Evolutionary conservation across 2,797 vertebrate species (phyloP).

Genomic region (Sebastolobus altivelis): DNA sequence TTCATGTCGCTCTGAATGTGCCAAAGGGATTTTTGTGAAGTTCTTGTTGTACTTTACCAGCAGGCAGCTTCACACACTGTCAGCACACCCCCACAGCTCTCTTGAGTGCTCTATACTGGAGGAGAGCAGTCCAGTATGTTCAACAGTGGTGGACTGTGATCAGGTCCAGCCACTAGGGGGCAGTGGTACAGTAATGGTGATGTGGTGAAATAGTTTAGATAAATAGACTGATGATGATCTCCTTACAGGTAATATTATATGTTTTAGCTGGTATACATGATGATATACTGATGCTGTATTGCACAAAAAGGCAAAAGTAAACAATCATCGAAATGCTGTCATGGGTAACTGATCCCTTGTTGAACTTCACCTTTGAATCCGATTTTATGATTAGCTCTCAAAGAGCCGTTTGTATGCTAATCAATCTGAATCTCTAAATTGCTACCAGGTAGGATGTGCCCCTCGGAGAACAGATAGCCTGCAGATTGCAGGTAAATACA

Average conservation of each 20-base stretch:
- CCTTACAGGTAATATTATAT: neutral
- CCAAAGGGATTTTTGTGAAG: conserved; percentile 25
- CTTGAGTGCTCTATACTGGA: neutral
- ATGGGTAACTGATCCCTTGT: conserved; percentile 19
- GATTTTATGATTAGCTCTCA: conserved; percentile 37
- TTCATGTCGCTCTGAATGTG: conserved; percentile 25
- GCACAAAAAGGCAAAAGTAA: conserved; percentile 9
- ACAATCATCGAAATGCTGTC: neutral
- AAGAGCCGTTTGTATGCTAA: conserved; percentile 35
- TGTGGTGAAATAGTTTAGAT: conserved; percentile 7
- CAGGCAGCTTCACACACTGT: conserved; percentile 37
- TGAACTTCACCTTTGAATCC: conserved; percentile 30
- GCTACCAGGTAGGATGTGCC: conserved; percentile 45
- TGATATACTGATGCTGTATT: neutral
- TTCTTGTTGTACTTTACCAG: conserved; percentile 22
- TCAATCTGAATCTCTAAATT: conserved; percentile 55
- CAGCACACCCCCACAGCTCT: conserved; percentile 20
- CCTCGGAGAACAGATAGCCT: neutral
- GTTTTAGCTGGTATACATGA: neutral
- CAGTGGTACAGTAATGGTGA: conserved; percentile 51
- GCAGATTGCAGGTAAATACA: conserved; percentile 59
- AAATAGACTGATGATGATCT: neutral
- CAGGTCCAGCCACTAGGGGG: conserved; percentile 65
- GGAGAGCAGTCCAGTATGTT: neutral
- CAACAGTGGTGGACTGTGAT: conserved; percentile 19